Conservation (phyloP, 1,140 invertebrate genomes). For the Amphibalanus amphitrite region DNA sequence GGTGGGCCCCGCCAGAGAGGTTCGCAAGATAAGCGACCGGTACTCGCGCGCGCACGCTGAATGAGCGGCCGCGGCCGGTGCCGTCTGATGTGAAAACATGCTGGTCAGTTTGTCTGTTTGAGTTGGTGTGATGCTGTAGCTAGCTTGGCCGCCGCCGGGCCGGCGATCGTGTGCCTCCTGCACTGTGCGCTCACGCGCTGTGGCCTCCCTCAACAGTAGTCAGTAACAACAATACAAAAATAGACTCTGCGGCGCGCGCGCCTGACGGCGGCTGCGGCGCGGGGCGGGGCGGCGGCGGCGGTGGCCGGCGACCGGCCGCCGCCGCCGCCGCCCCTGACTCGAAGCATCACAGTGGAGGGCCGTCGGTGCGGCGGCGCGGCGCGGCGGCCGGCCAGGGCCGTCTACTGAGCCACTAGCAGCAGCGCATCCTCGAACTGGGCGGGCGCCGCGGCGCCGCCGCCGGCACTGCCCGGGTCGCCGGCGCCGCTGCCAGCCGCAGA, state of each 20-base stretch:
- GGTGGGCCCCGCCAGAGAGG: not conserved
- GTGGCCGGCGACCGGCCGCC: not conserved
- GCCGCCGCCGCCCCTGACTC: not conserved
- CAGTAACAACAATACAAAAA: slow-evolving; percentile 1
- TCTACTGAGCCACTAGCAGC: not conserved
- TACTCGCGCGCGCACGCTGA: not conserved
- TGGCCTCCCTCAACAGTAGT: not conserved
- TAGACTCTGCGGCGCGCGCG: not conserved
- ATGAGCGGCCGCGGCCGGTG: no score
- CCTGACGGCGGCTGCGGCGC: no score
- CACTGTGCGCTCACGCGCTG: not conserved
- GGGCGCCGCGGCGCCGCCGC: not conserved
- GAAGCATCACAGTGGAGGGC: not conserved
- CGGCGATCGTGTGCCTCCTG: not conserved
- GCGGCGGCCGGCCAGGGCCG: not conserved
- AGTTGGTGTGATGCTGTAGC: not conserved
- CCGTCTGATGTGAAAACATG: not conserved
- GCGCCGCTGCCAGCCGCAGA: not conserved
- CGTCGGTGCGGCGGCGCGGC: no score
- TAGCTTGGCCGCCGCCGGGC: not conserved
- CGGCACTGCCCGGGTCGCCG: not conserved
- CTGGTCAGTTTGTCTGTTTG: not conserved
- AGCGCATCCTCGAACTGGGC: not conserved
- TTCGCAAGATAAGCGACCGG: not conserved
- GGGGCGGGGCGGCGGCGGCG: no score